Evolutionary conservation across 2,888 invertebrate species (phyloP).

Genomic region (Drosophila meridiana): DNA sequence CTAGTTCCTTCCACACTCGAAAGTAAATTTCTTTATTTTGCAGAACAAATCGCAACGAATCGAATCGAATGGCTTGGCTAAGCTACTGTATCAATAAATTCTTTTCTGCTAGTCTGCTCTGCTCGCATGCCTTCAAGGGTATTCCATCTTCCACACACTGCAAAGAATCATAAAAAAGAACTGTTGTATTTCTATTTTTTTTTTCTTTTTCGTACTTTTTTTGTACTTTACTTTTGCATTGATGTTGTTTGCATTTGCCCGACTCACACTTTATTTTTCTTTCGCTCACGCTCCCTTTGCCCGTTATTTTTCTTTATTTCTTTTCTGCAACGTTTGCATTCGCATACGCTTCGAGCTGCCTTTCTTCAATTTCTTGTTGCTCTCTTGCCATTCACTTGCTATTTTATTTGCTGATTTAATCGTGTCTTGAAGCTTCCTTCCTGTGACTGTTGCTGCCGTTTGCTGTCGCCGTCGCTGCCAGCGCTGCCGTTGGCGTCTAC

Average conservation of each 20-base stretch:
- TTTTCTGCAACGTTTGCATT: constrained; percentile 70
- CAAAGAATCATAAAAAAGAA: not conserved
- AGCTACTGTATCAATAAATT: constrained; percentile 1
- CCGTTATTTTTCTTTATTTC: constrained; percentile 29
- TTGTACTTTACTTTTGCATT: constrained; percentile 26
- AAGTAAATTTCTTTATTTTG: not conserved
- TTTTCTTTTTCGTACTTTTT: not conserved
- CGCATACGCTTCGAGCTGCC: constrained; percentile 57
- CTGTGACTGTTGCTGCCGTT: constrained; percentile 68
- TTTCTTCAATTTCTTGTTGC: constrained; percentile 74
- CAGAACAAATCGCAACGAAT: not conserved
- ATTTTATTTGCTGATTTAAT: constrained; percentile 80
- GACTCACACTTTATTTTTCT: constrained; percentile 42
- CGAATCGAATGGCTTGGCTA: not conserved
- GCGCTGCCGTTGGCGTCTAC: not conserved
- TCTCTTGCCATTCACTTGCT: constrained; percentile 69
- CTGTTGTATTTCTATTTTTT: not conserved
- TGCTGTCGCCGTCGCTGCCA: constrained; percentile 11
- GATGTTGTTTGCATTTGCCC: constrained; percentile 47
- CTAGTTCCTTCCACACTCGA: not conserved
- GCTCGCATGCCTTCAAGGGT: constrained; percentile 1
- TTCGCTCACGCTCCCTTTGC: not conserved
- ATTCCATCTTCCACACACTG: not conserved
- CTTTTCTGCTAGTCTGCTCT: not conserved
- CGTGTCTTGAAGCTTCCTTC: constrained; percentile 80